Base-by-base conservation (phyloP, 2,888 invertebrate genomes). In the Panorpa germanica region DNA sequence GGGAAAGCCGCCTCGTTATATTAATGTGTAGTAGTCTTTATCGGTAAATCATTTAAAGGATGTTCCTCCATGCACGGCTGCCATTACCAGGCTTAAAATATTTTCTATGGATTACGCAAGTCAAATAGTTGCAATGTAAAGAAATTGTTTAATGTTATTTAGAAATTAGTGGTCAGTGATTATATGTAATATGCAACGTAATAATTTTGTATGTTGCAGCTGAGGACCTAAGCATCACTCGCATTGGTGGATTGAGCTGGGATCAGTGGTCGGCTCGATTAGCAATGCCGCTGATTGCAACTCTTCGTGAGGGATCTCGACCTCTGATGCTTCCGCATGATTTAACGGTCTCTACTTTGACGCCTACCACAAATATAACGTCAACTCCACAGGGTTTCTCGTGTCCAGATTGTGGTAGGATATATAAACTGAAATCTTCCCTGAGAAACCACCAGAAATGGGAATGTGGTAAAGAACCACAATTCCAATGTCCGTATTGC, bases 381-480 rank as follows among this genome's bases (percentile, higher is more conserved):
- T n/a, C n/a, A n/a, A n/a, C n/a, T n/a, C n/a, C n/a, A n/a, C n/a
- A n/a, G 39, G 61, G 65, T 46, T 78, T 77, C 63, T 65, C 70
- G 34, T 81, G 81, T 54, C 70, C 75, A 32, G 77, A 77, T 45
- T 85, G 85, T 55, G 81, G 80, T 36, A 65, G 83, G 40, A 70
- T 77, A 38, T 85, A 85, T 59, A 83, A 83, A 53, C 64, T 83
- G 41, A 83, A 83, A 57, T 81, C 81, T 41, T 82, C 82, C 35
- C 57, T 80, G 44, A 65, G 78, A 37, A 78, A 80, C 52, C 80
- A 80, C 49, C 76, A 77, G 60, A 78, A 78, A 53, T 80, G 78
- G 78, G 80, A 80, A 55, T 80, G 78, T 53, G 77, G 78, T 46
- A 80, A 80, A 52, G 78, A 80, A 53, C 80, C 78, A 12, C 77